A percentile compares a stretch with the other conserved stretches of the same genome.
These are phyloP conservation scores for Chamaea fasciata DNA, from an alignment of 2,113 vertebrate species.

Conservation along the genomic window DNA sequence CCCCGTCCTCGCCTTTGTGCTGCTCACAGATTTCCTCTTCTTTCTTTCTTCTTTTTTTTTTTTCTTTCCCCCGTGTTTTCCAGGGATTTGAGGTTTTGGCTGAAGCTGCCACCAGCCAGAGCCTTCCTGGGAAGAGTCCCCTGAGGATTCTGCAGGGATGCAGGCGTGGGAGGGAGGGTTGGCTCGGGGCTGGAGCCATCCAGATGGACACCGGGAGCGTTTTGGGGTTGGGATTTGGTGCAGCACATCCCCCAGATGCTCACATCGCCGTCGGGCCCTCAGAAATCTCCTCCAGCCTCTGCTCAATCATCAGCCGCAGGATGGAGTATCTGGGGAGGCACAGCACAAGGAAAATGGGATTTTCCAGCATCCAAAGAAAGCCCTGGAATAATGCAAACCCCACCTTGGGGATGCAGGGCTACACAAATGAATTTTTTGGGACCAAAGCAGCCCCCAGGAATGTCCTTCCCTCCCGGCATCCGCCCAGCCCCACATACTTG, in stretches of 20 bases:
- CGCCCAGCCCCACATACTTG: constrained; percentile 63
- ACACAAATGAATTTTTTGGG: rapidly evolving
- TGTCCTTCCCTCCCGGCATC: neutral
- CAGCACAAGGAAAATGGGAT: neutral
- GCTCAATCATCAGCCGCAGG: constrained; percentile 84
- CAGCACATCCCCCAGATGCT: neutral
- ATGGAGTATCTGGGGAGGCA: constrained; percentile 73
- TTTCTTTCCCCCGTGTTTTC: neutral
- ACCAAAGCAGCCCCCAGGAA: rapidly evolving
- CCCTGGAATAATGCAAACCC: neutral
- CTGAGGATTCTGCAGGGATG: neutral
- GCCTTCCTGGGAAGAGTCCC: neutral
- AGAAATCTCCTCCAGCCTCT: constrained; percentile 83
- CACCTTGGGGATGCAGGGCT: rapidly evolving
- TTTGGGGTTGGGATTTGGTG: neutral
- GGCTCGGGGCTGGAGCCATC: neutral
- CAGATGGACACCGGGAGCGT: rapidly evolving
- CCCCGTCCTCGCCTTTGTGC: neutral
- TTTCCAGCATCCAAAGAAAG: neutral
- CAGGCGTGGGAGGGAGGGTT: neutral
- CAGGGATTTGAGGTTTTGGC: neutral
- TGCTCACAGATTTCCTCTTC: neutral
- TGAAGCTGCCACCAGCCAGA: neutral
- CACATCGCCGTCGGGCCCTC: constrained; percentile 72
- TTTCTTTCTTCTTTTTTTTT: neutral